A percentile compares a stretch with the other conserved stretches of the same genome.
These are phyloP conservation scores for Drosophila kambysellisi DNA, from an alignment of 2,888 invertebrate genomes.

Conservation along the genomic window DNA sequence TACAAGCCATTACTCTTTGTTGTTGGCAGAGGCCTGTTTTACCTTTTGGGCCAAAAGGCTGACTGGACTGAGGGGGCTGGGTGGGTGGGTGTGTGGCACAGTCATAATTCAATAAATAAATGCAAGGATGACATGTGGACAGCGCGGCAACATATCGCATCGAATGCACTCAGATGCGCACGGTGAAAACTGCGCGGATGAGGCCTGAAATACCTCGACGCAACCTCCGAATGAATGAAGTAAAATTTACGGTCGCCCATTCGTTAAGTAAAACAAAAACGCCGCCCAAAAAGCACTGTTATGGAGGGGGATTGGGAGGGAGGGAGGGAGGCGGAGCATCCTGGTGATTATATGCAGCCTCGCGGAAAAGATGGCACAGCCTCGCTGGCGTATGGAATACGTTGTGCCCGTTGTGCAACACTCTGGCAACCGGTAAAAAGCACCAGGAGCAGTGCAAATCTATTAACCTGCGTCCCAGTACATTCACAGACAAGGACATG, in stretches of 20 bases:
- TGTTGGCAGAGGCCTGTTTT: slow-evolving; percentile 20
- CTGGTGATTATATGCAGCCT: slow-evolving; percentile 70
- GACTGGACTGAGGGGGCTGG: not conserved
- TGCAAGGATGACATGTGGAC: slow-evolving; percentile 82
- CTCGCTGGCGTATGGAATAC: slow-evolving; percentile 38
- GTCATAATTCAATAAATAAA: slow-evolving; percentile 83
- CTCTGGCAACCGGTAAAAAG: not conserved
- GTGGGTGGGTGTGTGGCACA: slow-evolving; percentile 25
- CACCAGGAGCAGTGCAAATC: slow-evolving; percentile 55
- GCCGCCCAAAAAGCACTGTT: slow-evolving; percentile 18
- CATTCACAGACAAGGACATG: slow-evolving; percentile 45
- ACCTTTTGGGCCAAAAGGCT: slow-evolving; percentile 17
- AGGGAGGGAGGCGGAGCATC: not conserved
- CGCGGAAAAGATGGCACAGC: slow-evolving; percentile 50
- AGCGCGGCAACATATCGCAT: slow-evolving; percentile 76
- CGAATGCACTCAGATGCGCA: slow-evolving; percentile 74
- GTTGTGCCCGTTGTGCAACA: slow-evolving; percentile 25
- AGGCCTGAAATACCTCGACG: slow-evolving; percentile 25
- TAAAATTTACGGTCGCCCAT: slow-evolving; percentile 73
- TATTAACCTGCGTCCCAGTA: slow-evolving; percentile 56
- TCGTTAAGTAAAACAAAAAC: slow-evolving; percentile 64
- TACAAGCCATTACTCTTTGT: slow-evolving; percentile 48
- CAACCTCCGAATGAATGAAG: slow-evolving; percentile 65
- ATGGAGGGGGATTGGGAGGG: not conserved
- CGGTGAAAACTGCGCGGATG: slow-evolving; percentile 35